phyloP scores from a whole-genome alignment of 1,140 invertebrate species.

The Drosophila murphyi region DNA sequence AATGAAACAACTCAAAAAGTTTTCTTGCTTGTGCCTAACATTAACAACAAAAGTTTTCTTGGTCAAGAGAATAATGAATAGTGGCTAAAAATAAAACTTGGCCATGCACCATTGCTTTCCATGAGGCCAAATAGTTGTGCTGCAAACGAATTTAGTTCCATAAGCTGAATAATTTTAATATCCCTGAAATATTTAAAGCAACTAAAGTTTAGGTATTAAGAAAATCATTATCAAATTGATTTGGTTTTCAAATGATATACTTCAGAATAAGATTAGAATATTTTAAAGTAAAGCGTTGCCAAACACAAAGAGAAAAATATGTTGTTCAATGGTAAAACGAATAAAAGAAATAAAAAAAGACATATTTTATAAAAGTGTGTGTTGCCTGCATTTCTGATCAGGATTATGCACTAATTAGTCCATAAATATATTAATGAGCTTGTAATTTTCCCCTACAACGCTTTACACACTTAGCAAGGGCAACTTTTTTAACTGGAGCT shows the following conservation, averaged over 20 bases:
- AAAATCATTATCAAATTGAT: neutral
- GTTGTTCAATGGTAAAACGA: too few species aligned
- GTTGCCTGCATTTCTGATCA: too few species aligned
- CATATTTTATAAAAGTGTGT: too few species aligned
- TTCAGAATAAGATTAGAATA: neutral
- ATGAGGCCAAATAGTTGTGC: neutral
- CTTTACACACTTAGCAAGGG: neutral
- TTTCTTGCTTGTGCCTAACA: neutral
- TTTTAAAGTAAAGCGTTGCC: too few species aligned
- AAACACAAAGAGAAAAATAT: too few species aligned
- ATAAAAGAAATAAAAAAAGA: too few species aligned
- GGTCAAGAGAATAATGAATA: neutral
- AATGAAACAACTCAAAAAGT: neutral
- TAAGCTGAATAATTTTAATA: neutral
- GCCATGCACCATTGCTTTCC: conserved; percentile 8
- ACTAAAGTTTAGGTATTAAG: too few species aligned
- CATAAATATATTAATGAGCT: too few species aligned
- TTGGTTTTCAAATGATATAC: neutral
- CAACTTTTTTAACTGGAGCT: neutral
- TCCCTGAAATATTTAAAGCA: neutral
- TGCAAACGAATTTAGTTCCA: too few species aligned
- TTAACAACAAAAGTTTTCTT: neutral
- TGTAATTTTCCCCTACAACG: too few species aligned
- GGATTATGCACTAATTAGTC: too few species aligned
- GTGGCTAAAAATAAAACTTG: neutral